phyloP scores from a whole-genome alignment of 1,140 invertebrate species.

The Hyposmocoma kahamanoa region DNA sequence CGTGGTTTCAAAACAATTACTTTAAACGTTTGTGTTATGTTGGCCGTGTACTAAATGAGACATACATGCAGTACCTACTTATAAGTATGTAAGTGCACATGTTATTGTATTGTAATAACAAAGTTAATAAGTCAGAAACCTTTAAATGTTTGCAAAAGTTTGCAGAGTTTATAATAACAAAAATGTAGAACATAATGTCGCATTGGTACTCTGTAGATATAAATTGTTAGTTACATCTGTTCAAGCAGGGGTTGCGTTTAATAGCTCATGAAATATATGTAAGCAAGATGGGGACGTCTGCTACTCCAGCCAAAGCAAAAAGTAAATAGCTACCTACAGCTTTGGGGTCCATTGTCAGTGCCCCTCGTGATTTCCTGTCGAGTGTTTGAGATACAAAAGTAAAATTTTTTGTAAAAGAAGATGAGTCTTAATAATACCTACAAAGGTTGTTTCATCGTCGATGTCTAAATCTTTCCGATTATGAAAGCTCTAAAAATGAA shows the following conservation, averaged over 20 bases:
- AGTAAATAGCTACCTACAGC: constrained; percentile 45
- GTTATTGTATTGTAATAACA: too few relatives aligned
- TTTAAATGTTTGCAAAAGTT: too few relatives aligned
- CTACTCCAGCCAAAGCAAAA: constrained; percentile 40
- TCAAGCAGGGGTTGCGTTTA: constrained; percentile 50
- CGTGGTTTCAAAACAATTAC: too few relatives aligned
- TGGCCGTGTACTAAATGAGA: too few relatives aligned
- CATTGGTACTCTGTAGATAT: too few relatives aligned
- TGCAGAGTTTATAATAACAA: too few relatives aligned
- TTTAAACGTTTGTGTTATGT: too few relatives aligned
- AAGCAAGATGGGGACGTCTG: constrained; percentile 46
- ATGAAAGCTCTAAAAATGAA: neutral
- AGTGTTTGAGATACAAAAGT: constrained; percentile 38
- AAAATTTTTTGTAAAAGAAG: constrained; percentile 37
- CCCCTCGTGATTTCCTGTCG: constrained; percentile 51
- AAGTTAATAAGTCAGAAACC: too few relatives aligned
- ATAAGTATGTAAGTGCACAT: too few relatives aligned
- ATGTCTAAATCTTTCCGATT: neutral
- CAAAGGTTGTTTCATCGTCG: neutral
- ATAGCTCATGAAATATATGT: constrained; percentile 72
- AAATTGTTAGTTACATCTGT: too few relatives aligned
- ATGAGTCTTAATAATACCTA: constrained; percentile 7
- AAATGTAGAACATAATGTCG: too few relatives aligned
- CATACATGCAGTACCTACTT: too few relatives aligned
- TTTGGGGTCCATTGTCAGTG: constrained; percentile 48